Evolutionary conservation across 2,888 invertebrate genomes (phyloP), one percentile per base, ranked within the genome.

Genomic region (Cataglyphis altisquamis): DNA sequence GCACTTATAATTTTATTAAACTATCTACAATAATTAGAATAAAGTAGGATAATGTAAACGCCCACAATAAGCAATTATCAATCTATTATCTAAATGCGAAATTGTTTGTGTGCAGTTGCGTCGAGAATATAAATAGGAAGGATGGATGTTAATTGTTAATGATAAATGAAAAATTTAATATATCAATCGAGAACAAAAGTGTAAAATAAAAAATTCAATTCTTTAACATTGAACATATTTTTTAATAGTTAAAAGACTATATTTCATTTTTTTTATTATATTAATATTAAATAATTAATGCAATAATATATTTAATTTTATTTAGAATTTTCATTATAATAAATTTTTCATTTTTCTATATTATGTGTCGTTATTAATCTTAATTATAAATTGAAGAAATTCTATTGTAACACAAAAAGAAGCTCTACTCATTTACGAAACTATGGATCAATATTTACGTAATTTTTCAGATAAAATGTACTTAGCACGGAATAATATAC

Each of bases 71-170:
- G 41, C 57, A 5, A 63, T 52, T 52, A 52, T 52, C n/a, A 52
- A 6, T 75, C 84, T 85, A 83, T 80, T 86, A 84, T 85, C 84
- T 88, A 90, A 90, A 87, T 89, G 84, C 87, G 82, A 90, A 90
- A 88, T 88, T 86, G 83, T 89, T 90, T 86, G 84, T 89, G 86
- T 85, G 84, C 78, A 86, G 82, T 75, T 70, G 72, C 83, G 83
- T 87, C 86, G 86, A 90, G 86, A 90, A 90, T 86, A 90, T 90
- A 90, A 90, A 90, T 88, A 88, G 83, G 80, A 84, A 64, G 84
- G 82, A 86, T 87, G 83, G 86, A 88, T 86, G 87, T 87, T 78
- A 85, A 85, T 87, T 86, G 80, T 18, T 63, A 77, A 84, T 83
- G 86, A 82, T 85, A 80, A 86, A 86, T 84, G 74, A 48, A 48